A percentile compares a stretch with the other conserved stretches of the same genome.
phyloP scores from a whole-genome alignment of 2,888 invertebrate genomes.

The Orchesella flavescens region DNA sequence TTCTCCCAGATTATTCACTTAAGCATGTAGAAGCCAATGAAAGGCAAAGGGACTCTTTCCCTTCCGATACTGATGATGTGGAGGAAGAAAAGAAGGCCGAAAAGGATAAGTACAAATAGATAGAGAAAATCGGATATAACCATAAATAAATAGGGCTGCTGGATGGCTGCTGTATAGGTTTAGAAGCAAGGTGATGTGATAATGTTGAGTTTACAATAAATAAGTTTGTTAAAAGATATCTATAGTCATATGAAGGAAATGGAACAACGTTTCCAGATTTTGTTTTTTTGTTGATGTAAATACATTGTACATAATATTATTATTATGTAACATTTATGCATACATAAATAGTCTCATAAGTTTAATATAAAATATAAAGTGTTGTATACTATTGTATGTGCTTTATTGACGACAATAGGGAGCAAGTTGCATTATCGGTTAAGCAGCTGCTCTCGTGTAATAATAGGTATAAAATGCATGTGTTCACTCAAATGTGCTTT shows the following conservation, averaged over 20 bases:
- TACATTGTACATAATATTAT: background rate
- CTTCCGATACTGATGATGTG: slow-evolving; percentile 1
- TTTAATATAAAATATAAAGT: too few species aligned
- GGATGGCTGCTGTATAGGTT: too few species aligned
- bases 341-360: too few species aligned
- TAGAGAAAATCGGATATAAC: slow-evolving; percentile 52
- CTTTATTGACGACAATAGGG: slow-evolving; percentile 28
- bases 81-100: slow-evolving; percentile 24
- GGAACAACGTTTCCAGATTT: slow-evolving; percentile 21
- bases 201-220: background rate
- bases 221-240: background rate
- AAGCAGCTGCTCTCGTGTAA: background rate
- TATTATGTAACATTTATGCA: too few species aligned
- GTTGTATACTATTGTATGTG: too few species aligned
- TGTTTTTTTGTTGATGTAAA: slow-evolving; percentile 19
- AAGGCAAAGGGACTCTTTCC: background rate
- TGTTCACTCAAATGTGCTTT: slow-evolving; percentile 27
- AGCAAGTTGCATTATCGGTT: slow-evolving; percentile 37
- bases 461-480: slow-evolving; percentile 13
- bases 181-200: background rate
- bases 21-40: too few species aligned
- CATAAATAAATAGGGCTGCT: background rate
- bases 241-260: background rate
- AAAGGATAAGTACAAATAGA: slow-evolving; percentile 9
- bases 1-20: too few species aligned